A percentile compares a stretch with the other conserved stretches of the same genome.
Evolutionary conservation across 1,140 invertebrate genomes (phyloP).

Genomic region (Phenacoccus solenopsis): DNA sequence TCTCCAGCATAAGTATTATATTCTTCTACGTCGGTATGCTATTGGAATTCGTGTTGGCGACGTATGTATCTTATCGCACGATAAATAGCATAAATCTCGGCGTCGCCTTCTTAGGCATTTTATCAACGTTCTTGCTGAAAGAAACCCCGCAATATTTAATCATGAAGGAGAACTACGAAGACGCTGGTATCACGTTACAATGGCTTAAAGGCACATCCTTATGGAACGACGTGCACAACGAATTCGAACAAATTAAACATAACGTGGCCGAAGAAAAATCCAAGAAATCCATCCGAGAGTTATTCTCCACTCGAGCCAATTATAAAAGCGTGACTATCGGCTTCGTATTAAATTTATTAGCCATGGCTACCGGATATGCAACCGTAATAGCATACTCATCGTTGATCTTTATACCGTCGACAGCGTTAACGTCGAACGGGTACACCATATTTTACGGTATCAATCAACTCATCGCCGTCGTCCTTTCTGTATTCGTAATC

Average conservation of each 20-base stretch:
- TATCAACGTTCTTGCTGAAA: constrained; percentile 59
- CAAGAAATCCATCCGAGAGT: constrained; percentile 27
- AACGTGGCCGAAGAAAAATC: constrained; percentile 31
- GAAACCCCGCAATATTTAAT: constrained; percentile 65
- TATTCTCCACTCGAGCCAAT: background rate
- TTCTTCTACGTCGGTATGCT: constrained; percentile 66
- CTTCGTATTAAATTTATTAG: constrained; percentile 32
- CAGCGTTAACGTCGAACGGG: constrained; percentile 18
- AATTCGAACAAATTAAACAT: constrained; percentile 26
- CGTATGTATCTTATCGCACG: constrained; percentile 50
- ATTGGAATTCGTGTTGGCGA: constrained; percentile 58
- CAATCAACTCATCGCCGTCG: constrained; percentile 34
- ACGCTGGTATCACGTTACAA: constrained; percentile 36
- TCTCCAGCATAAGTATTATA: constrained; percentile 64
- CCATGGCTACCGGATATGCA: constrained; percentile 25
- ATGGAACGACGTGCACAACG: constrained; percentile 22
- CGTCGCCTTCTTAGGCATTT: constrained; percentile 46
- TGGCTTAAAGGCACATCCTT: constrained; percentile 38
- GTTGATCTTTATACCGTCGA: constrained; percentile 30
- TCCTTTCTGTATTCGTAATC: constrained; percentile 35
- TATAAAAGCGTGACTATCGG: constrained; percentile 35
- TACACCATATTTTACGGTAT: constrained; percentile 26
- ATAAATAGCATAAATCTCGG: constrained; percentile 49
- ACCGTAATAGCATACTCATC: constrained; percentile 26
- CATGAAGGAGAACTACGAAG: constrained; percentile 40